Conservation (phyloP, 2,888 invertebrate species). For the Iphiclides podalirius region DNA sequence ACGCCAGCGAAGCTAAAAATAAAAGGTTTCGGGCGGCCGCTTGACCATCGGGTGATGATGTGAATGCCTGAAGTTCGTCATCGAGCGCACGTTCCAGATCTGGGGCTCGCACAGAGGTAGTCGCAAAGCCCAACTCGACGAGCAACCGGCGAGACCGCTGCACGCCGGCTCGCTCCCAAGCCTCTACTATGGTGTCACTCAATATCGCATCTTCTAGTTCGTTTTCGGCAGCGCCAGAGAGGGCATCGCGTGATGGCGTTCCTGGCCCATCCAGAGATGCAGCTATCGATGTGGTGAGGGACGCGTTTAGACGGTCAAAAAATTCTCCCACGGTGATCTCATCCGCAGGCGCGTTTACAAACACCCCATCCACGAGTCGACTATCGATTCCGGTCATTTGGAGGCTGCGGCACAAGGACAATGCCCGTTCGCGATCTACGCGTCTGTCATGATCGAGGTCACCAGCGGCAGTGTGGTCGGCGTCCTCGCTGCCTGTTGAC, state of each 20-base stretch:
- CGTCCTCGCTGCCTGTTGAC: conserved; percentile 15
- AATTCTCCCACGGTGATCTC: conserved; percentile 71
- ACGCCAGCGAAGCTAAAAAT: conserved; percentile 82
- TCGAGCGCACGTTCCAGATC: conserved; percentile 85
- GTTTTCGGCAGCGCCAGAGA: conserved; percentile 33
- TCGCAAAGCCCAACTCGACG: conserved; percentile 83
- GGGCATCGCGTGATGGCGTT: conserved; percentile 18
- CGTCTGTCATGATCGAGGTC: conserved; percentile 56
- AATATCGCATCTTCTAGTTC: conserved; percentile 38
- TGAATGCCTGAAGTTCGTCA: conserved; percentile 76
- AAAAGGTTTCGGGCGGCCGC: conserved; percentile 50
- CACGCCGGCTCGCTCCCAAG: conserved; percentile 87
- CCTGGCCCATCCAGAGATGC: conserved; percentile 34
- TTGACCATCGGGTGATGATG: conserved; percentile 29
- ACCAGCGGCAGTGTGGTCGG: conserved; percentile 30
- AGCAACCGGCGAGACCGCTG: conserved; percentile 82
- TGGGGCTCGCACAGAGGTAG: conserved; percentile 76
- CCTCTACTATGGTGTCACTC: conserved; percentile 81
- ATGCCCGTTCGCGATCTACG: conserved; percentile 55
- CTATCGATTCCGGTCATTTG: conserved; percentile 61
- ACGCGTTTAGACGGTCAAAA: conserved; percentile 59
- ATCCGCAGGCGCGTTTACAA: conserved; percentile 44
- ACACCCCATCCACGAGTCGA: conserved; percentile 54
- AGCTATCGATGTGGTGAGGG: conserved; percentile 53
- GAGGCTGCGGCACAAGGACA: conserved; percentile 58